Evolutionary conservation across 2,113 vertebrate species (phyloP).

Genomic region (Rhizomys pruinosus): DNA sequence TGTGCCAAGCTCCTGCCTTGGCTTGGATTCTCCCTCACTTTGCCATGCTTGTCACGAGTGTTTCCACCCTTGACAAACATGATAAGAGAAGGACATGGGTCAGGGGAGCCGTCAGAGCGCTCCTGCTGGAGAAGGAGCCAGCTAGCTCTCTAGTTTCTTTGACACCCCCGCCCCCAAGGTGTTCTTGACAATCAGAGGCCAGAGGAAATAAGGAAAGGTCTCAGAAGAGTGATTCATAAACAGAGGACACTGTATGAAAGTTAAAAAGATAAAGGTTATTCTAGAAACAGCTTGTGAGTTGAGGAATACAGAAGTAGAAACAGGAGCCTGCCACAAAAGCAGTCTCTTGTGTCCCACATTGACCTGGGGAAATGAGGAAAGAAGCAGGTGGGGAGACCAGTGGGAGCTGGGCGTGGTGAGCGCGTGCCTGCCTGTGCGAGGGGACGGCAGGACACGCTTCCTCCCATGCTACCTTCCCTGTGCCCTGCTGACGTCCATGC

Average conservation of each 20-base stretch:
- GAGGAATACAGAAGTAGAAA: not conserved
- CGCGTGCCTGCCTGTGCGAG: no score
- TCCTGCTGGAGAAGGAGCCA: no score
- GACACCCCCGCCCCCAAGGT: accelerated
- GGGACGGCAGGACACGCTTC: not conserved
- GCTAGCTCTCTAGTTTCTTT: not conserved
- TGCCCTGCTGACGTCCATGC: not conserved
- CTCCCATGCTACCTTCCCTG: not conserved
- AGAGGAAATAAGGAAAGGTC: not conserved
- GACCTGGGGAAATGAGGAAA: not conserved
- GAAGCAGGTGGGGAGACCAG: not conserved
- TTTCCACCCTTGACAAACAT: not conserved
- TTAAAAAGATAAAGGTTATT: not conserved
- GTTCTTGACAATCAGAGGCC: not conserved
- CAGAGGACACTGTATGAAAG: not conserved
- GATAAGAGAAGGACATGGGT: not conserved
- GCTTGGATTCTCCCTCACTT: not conserved
- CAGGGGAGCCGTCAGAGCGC: not conserved
- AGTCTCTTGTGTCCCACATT: no score
- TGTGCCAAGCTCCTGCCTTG: no score
- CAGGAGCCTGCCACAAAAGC: not conserved
- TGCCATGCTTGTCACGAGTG: not conserved
- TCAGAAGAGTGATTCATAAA: not conserved
- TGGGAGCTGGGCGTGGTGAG: accelerated
- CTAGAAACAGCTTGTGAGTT: not conserved